These are phyloP conservation scores for Tachysurus vachellii DNA, from an alignment of 2,113 vertebrate species.

Conservation along the genomic window DNA sequence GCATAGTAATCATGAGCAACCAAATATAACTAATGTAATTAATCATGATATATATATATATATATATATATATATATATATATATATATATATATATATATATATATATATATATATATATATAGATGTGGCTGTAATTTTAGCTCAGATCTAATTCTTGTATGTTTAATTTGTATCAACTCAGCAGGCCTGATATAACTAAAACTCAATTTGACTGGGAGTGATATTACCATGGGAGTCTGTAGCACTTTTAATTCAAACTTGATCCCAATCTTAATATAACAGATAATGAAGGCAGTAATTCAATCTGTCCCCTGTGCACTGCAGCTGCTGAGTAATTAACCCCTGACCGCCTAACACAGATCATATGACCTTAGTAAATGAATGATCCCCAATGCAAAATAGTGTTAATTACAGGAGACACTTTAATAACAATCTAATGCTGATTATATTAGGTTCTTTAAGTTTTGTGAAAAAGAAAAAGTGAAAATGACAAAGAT, in stretches of 20 bases:
- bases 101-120: neutral
- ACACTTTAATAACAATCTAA: neutral
- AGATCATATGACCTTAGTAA: slow-evolving; percentile 57
- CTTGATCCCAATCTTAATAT: slow-evolving; percentile 55
- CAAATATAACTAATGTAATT: neutral
- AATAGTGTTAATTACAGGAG: slow-evolving; percentile 59
- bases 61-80: too few relatives aligned
- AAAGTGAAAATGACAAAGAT: slow-evolving; percentile 21
- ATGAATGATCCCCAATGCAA: slow-evolving; percentile 56
- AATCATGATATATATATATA: neutral
- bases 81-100: neutral
- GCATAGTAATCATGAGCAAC: neutral
- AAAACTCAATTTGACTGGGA: slow-evolving; percentile 46
- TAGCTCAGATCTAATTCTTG: slow-evolving; percentile 10
- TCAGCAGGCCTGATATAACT: slow-evolving; percentile 9
- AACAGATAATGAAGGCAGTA: slow-evolving; percentile 53
- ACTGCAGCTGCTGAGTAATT: slow-evolving; percentile 63
- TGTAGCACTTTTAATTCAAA: slow-evolving; percentile 52
- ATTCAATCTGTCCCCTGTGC: slow-evolving; percentile 56
- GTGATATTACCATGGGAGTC: slow-evolving; percentile 43
- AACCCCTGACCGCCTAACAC: slow-evolving; percentile 60
- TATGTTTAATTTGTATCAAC: slow-evolving; percentile 15
- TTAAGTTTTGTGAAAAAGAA: slow-evolving; percentile 28
- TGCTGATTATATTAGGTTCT: slow-evolving; percentile 45
- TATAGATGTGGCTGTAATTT: neutral